These are phyloP conservation scores for Euzetes globulus DNA, from an alignment of 2,888 invertebrate genomes.

Conservation along the genomic window DNA sequence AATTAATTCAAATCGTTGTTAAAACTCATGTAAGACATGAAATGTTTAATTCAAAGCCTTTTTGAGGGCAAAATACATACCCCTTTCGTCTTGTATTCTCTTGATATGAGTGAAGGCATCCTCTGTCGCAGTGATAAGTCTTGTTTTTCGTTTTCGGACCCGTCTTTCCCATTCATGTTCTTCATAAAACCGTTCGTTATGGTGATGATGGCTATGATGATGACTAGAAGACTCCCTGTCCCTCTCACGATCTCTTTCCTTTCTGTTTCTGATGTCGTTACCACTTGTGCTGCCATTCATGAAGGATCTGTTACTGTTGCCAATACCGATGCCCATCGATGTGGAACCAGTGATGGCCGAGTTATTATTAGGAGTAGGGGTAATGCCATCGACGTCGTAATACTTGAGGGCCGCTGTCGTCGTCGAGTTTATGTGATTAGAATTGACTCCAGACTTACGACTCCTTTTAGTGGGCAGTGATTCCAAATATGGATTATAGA, in stretches of 20 bases:
- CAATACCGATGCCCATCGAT: constrained; percentile 33
- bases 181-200: constrained; percentile 95
- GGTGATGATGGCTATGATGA: constrained; percentile 53
- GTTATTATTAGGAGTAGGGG: constrained; percentile 14
- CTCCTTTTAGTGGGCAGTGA: constrained; percentile 58
- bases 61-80: constrained; percentile 44
- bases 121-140: constrained; percentile 86
- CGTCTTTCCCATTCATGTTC: constrained; percentile 92
- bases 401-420: constrained; percentile 64
- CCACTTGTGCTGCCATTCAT: constrained; percentile 43
- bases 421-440: constrained; percentile 25
- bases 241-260: constrained; percentile 56
- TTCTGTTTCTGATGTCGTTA: constrained; percentile 57
- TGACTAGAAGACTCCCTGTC: constrained; percentile 56
- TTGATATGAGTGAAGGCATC: constrained; percentile 97
- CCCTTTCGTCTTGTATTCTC: constrained; percentile 59
- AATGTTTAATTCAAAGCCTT: no score
- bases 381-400: constrained; percentile 79
- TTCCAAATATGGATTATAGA: constrained; percentile 93
- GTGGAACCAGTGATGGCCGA: constrained; percentile 5
- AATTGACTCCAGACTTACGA: constrained; percentile 24
- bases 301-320: constrained; percentile 24
- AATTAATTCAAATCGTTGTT: no score
- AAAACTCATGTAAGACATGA: no score
- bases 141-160: constrained; percentile 78